Conservation (phyloP, 2,888 invertebrate species). For the Ormyrus rosae region DNA sequence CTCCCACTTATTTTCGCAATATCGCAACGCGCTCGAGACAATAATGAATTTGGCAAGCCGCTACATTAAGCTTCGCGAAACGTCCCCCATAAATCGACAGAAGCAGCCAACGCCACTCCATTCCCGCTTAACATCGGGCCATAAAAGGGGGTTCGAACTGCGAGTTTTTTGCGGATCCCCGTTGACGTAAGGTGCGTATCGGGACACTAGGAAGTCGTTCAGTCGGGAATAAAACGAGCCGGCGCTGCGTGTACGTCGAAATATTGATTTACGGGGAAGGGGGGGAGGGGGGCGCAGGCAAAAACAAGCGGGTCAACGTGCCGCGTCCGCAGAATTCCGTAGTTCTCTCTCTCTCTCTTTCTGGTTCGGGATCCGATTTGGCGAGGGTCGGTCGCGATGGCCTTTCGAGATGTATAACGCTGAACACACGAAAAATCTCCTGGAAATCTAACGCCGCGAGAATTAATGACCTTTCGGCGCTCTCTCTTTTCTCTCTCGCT, state of each 20-base stretch:
- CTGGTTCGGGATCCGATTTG: slow-evolving; percentile 8
- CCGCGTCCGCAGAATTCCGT: slow-evolving; percentile 36
- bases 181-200: not conserved
- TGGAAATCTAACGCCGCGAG: slow-evolving; percentile 2
- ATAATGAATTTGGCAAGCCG: slow-evolving; percentile 7
- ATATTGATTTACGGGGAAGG: slow-evolving; percentile 24
- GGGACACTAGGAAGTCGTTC: slow-evolving; percentile 9
- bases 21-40: not conserved
- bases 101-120: not conserved
- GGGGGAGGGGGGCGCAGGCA: not conserved
- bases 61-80: too few relatives aligned
- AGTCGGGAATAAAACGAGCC: not conserved
- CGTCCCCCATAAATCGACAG: not conserved
- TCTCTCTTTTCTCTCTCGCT: not conserved
- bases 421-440: slow-evolving; percentile 40
- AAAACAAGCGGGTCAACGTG: slow-evolving; percentile 45
- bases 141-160: not conserved
- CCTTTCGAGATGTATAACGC: slow-evolving; percentile 7
- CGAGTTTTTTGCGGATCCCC: too few relatives aligned
- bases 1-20: not conserved
- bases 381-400: not conserved
- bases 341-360: not conserved
- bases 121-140: slow-evolving; percentile 7
- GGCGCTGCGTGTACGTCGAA: not conserved
- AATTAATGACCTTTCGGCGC: slow-evolving; percentile 38